Base-by-base conservation (phyloP, 2,113 vertebrate genomes). In the Orientallactaga bullata region DNA sequence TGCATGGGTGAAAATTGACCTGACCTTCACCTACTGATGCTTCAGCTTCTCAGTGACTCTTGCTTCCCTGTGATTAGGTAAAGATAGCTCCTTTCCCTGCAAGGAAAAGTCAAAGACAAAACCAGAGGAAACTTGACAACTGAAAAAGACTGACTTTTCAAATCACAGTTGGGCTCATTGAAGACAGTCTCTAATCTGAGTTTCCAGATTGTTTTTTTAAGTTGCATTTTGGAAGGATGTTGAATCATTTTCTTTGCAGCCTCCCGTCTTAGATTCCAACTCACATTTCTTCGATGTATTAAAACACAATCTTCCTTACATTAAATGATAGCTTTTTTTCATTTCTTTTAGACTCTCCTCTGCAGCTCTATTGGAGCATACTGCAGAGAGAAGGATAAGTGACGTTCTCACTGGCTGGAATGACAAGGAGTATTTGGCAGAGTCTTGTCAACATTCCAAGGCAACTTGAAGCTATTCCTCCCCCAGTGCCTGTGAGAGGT, bases 101-200 rank as follows among this genome's bases (percentile, higher is more conserved):
- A 98, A 98, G 97, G 92, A 98, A 98, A 98, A 98, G 98, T 98
- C 97, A 98, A 98, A 98, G 98, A 98, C 98, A 98, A 98, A 98
- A 98, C 97, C 92, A 21, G 86, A 95, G 87, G 89, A 98, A 95
- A 89, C 94, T 97, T 97, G 96, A 98, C 97, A 98, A 98, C 97
- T 97, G 98, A 98, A 98, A 98, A 98, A 98, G 98, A 66, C 95
- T 98, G 98, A 98, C 98, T 98, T 98, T 98, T 98, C 98, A 98
- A 98, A 98, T 98, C 98, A 98, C 98, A 98, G 98, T 98, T 98
- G 98, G 98, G 97, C 97, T 98, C 96, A 97, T 98, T 97, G 97
- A 98, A 98, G 98, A 93, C 94, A 96, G 98, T 98, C 97, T 98
- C 97, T 98, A 98, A 98, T 98, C 98, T 98, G 98, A 97, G 97